Conservation (phyloP, 2,888 invertebrate species). For the Phytoseiulus persimilis region DNA sequence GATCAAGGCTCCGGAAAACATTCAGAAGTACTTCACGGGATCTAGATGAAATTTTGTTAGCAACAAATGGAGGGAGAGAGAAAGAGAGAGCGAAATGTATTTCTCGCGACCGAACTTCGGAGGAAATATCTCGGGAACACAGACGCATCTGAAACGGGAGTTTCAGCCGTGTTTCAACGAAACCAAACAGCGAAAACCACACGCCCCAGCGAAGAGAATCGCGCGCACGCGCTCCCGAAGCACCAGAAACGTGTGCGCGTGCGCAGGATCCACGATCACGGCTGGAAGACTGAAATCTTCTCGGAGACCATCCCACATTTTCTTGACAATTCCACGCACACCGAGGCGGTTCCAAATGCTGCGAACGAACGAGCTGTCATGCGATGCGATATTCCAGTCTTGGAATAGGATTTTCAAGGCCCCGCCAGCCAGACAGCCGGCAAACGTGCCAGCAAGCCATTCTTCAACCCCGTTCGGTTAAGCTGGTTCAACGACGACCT, state of each 20-base stretch:
- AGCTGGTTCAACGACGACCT: background rate
- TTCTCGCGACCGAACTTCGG: background rate
- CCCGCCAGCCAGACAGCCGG: background rate
- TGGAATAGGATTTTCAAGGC: background rate
- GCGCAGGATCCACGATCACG: background rate
- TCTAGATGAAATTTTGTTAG: too few relatives aligned
- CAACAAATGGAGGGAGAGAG: too few relatives aligned
- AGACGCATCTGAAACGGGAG: background rate
- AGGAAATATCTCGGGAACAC: background rate
- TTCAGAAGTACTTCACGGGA: too few relatives aligned
- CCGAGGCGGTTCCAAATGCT: background rate
- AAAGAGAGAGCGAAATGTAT: background rate
- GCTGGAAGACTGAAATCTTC: conserved; percentile 5
- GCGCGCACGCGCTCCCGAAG: too few relatives aligned
- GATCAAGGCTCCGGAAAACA: too few relatives aligned
- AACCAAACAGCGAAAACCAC: background rate
- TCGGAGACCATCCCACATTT: conserved; percentile 5
- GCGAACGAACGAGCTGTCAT: background rate
- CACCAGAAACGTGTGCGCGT: background rate
- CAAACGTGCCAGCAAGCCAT: background rate
- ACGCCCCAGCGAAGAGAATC: background rate
- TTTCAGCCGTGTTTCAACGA: background rate
- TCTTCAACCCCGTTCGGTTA: background rate
- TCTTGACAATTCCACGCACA: conserved; percentile 5
- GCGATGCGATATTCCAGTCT: background rate